Percentiles rank a stretch among this genome's conserved stretches.
Conservation (phyloP, 2,113 vertebrate species). For the Rhinichthys klamathensis region DNA sequence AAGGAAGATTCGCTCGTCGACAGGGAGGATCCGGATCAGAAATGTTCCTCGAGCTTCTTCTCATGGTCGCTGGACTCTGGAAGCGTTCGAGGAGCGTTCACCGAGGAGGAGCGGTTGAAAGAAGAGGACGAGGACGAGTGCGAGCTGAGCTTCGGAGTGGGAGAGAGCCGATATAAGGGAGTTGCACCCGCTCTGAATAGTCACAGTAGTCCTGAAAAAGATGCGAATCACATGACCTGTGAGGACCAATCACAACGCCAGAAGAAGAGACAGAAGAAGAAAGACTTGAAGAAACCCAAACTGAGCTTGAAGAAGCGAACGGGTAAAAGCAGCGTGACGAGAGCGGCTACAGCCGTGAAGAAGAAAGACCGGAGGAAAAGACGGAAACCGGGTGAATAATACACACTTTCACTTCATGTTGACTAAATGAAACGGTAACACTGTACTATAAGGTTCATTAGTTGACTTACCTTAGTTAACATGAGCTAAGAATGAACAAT, state of each 20-base stretch:
- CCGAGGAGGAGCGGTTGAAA: constrained; percentile 53
- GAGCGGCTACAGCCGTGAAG: constrained; percentile 79
- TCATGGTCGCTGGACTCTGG: not conserved
- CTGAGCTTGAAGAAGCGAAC: constrained; percentile 77
- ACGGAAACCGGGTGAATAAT: constrained; percentile 78
- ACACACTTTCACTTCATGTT: too few relatives aligned
- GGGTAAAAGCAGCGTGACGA: constrained; percentile 79
- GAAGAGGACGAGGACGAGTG: constrained; percentile 52
- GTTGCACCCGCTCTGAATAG: constrained; percentile 70
- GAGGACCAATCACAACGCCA: constrained; percentile 62
- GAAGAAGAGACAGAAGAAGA: constrained; percentile 92
- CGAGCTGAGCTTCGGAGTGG: constrained; percentile 66
- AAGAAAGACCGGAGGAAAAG: constrained; percentile 77
- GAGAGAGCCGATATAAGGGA: constrained; percentile 71
- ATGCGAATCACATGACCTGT: constrained; percentile 64
- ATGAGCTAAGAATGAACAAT: too few relatives aligned
- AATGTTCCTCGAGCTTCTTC: not conserved
- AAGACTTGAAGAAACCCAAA: constrained; percentile 75
- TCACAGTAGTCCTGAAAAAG: constrained; percentile 68
- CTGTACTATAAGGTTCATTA: too few relatives aligned
- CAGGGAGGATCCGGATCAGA: constrained; percentile 28
- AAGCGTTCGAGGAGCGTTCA: constrained; percentile 53
- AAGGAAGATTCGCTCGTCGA: not conserved
- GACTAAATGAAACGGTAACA: too few relatives aligned
- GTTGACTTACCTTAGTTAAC: too few relatives aligned